Evolutionary conservation across 2,888 invertebrate species (phyloP).

Genomic region (Drosophila lacicola): DNA sequence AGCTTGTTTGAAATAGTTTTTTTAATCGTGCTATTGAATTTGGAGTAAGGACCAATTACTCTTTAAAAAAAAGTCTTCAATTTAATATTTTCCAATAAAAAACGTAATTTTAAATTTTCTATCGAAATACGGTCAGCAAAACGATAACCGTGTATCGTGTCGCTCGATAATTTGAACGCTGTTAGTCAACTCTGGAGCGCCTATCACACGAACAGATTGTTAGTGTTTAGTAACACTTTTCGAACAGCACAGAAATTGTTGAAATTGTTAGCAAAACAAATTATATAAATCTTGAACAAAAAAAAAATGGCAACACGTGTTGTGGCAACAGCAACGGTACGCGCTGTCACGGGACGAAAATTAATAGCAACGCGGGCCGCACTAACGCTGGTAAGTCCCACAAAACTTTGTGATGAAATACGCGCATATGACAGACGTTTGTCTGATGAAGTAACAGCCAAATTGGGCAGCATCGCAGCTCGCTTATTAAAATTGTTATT

Average conservation of each 20-base stretch:
- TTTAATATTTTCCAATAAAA: no score
- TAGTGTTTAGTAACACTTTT: conserved; percentile 54
- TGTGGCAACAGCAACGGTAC: conserved; percentile 94
- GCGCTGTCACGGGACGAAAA: conserved; percentile 92
- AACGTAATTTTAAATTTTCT: neutral
- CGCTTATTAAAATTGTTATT: conserved; percentile 25
- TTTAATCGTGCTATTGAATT: no score
- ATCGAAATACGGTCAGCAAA: conserved; percentile 7
- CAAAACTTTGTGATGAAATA: conserved; percentile 1
- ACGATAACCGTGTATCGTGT: conserved; percentile 6
- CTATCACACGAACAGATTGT: conserved; percentile 3
- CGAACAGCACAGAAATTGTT: conserved; percentile 50
- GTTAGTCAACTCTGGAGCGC: conserved; percentile 32
- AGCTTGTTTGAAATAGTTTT: no score
- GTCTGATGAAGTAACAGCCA: conserved; percentile 55
- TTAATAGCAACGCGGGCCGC: conserved; percentile 94
- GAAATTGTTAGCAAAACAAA: conserved; percentile 69
- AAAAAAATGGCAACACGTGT: conserved; percentile 90
- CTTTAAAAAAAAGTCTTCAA: no score
- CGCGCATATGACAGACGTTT: neutral
- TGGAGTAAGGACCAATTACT: no score
- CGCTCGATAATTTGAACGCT: neutral
- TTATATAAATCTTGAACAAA: conserved; percentile 62
- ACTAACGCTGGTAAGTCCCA: conserved; percentile 87
- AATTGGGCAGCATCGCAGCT: neutral